Evolutionary conservation across 2,113 vertebrate species (phyloP).

Genomic region (Pangasianodon hypophthalmus): DNA sequence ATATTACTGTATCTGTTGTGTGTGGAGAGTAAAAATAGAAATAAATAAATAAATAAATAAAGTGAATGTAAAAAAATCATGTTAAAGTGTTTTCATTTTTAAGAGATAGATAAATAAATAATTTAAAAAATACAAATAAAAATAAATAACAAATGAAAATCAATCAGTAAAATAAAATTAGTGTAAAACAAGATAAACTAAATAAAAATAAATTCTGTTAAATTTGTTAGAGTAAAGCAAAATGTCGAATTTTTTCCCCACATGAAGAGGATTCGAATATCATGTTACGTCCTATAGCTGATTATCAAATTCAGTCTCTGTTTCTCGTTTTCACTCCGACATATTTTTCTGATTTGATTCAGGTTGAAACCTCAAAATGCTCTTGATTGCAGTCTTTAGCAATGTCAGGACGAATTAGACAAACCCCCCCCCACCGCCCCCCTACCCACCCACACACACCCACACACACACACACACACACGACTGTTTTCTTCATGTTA

Average conservation of each 20-base stretch:
- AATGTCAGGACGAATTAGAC: conserved; percentile 80
- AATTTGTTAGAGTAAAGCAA: background rate
- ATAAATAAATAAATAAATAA: background rate
- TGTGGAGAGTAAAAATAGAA: background rate
- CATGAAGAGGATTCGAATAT: background rate
- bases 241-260: background rate
- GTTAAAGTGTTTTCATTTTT: too few relatives aligned
- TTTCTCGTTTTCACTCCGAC: conserved; percentile 64
- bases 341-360: conserved; percentile 77
- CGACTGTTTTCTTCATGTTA: conserved; percentile 76
- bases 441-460: background rate
- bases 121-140: background rate
- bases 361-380: conserved; percentile 73
- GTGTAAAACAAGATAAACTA: background rate
- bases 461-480: background rate
- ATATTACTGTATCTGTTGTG: background rate
- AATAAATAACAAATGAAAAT: background rate
- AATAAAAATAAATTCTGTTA: background rate
- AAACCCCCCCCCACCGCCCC: conserved; percentile 2
- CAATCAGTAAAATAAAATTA: background rate
- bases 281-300: background rate
- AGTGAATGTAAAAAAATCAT: background rate
- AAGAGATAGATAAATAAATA: background rate
- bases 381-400: conserved; percentile 80
- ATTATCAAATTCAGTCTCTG: conserved; percentile 55